Evolutionary conservation across 2,797 vertebrate species (phyloP), one percentile per base, ranked within the genome.

Genomic region (Oryzias sinensis): DNA sequence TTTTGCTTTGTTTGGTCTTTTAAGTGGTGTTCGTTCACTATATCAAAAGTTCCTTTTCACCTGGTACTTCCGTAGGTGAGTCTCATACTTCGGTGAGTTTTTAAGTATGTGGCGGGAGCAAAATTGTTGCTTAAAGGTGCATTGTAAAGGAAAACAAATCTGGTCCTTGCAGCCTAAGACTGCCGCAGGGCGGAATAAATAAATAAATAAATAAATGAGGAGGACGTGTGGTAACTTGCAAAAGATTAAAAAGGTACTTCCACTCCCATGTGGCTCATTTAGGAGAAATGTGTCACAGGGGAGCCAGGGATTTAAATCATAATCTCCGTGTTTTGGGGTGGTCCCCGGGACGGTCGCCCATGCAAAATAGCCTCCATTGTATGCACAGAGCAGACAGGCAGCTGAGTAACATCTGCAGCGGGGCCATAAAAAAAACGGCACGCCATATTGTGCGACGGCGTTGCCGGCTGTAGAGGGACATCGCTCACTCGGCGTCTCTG

Each of bases 401-500:
- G 78, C 78, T 61, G 70, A 72, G 70, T 54, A 81, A 86, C 78
- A 82, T 86, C 83, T 85, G 71, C 80, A 81, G 62, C 5, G 53
- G 72, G 72, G 37, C 76, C 20, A 77, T 74, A 68, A 75, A 84
- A 76, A 71, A 84, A 76, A 68, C 46, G 67, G 29, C 61, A 42
- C 22, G 65, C 55, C 53, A n/a, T 53, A 67, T 56, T 50, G 74
- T 63, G 56, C 24, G 80, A 81, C 66, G 81, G 64, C 4, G 57
- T 24, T 18, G 70, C 76, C 80, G 5, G 71, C 87, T 80, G 80
- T 15, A 78, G 86, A 87, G 77, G 77, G 83, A 82, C 82, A 87
- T 80, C 53, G 59, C 74, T 80, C 76, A 62, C 73, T 79, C 73
- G 20, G 61, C 65, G 49, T 79, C 82, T 88, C 75, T 48, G 4